Conservation (phyloP, 2,113 vertebrate genomes). For the Seriola aureovittata region DNA sequence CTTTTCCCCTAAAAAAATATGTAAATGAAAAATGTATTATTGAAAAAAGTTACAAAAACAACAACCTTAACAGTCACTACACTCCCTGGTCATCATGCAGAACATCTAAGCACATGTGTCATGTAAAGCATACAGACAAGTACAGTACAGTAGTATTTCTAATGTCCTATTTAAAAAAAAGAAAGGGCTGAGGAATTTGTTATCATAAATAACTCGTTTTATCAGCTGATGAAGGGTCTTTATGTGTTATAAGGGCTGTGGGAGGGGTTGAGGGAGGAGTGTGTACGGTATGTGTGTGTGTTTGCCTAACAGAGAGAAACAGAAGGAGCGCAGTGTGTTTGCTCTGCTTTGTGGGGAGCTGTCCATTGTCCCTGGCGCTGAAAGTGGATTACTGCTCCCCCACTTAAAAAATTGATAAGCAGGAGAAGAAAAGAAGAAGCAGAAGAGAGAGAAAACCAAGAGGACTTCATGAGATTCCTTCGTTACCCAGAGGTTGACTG, state of each 20-base stretch:
- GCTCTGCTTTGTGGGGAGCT: constrained; percentile 65
- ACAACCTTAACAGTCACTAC: neutral
- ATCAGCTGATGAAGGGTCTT: constrained; percentile 9
- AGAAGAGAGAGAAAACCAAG: constrained; percentile 27
- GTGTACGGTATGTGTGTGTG: constrained; percentile 16
- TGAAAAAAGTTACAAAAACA: neutral
- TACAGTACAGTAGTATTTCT: neutral
- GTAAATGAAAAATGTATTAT: too few relatives aligned
- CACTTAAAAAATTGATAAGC: constrained; percentile 56
- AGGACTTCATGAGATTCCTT: constrained; percentile 53
- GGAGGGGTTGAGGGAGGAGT: constrained; percentile 58
- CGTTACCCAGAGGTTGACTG: constrained; percentile 44
- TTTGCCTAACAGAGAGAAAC: constrained; percentile 3
- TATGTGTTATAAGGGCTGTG: constrained; percentile 26
- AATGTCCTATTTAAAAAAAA: neutral
- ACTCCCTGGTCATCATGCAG: neutral
- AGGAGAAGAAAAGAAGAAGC: constrained; percentile 22
- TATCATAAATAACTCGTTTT: constrained; percentile 8
- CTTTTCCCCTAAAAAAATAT: too few relatives aligned
- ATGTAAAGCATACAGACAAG: too few relatives aligned
- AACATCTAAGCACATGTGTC: neutral
- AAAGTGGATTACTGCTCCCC: constrained; percentile 73
- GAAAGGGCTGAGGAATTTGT: neutral
- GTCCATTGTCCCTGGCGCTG: constrained; percentile 78
- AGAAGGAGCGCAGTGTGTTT: constrained; percentile 33